Percentiles rank a stretch among this genome's conserved stretches.
Evolutionary conservation across 2,888 invertebrate genomes (phyloP).

Genomic region (Drosophila rubida): DNA sequence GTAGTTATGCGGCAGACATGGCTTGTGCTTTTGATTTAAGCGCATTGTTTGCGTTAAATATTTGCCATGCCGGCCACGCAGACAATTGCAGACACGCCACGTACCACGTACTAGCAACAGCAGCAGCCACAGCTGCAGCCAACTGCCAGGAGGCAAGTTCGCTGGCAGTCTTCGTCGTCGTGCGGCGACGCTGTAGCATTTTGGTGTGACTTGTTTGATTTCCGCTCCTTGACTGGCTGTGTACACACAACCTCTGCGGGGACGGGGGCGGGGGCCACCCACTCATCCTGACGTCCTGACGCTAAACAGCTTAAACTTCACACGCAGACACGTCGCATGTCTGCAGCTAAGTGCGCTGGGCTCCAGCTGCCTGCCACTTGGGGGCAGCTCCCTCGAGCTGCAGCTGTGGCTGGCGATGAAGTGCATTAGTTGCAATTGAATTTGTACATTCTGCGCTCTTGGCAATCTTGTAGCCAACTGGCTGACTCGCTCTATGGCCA

Average conservation of each 20-base stretch:
- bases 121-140: constrained; percentile 69
- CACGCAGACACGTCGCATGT: constrained; percentile 75
- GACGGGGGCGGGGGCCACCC: constrained; percentile 29
- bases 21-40: constrained; percentile 77
- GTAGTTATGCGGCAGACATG: constrained; percentile 72
- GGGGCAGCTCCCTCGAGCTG: constrained; percentile 1
- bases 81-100: constrained; percentile 69
- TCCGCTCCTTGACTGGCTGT: constrained; percentile 57
- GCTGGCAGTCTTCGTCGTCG: too few species aligned
- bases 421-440: constrained; percentile 83
- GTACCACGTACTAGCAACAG: constrained; percentile 47
- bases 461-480: constrained; percentile 60
- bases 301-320: constrained; percentile 72
- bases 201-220: constrained; percentile 69
- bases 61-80: constrained; percentile 80
- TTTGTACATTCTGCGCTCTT: constrained; percentile 63
- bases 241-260: constrained; percentile 34
- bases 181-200: constrained; percentile 5
- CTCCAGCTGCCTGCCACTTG: constrained; percentile 58
- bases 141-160: constrained; percentile 36
- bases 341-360: constrained; percentile 59
- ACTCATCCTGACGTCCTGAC: constrained; percentile 19
- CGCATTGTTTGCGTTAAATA: constrained; percentile 77
- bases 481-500: constrained; percentile 23
- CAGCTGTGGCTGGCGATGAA: constrained; percentile 28